Conservation (phyloP, 64 coral and sea anemone genomes). For the Dendrophyllia cribrosa region DNA sequence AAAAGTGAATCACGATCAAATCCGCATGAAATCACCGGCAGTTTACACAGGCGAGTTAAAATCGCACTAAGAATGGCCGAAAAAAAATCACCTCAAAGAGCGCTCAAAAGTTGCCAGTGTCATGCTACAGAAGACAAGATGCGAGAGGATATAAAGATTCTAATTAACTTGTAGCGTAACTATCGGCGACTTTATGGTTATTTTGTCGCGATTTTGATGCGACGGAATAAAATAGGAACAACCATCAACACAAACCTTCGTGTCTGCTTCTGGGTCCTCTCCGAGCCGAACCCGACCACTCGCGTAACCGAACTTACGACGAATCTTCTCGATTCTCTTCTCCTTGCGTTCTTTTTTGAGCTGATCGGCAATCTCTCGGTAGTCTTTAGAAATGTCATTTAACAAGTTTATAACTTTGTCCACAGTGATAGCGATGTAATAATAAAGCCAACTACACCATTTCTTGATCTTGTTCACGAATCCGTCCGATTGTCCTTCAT, state of each 20-base stretch:
- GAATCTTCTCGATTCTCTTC: slow-evolving; percentile 87
- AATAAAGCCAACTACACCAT: slow-evolving; percentile 89
- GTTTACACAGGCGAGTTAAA: no score
- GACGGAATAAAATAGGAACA: background rate
- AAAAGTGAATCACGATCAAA: no score
- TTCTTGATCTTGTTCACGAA: slow-evolving; percentile 66
- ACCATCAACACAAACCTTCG: background rate
- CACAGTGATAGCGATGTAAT: slow-evolving; percentile 85
- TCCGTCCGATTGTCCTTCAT: slow-evolving; percentile 22
- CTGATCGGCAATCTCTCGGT: slow-evolving; percentile 90
- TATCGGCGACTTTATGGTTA: no score
- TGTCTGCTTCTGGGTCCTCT: background rate
- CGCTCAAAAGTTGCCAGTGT: no score
- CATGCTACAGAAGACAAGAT: no score
- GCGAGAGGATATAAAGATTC: no score
- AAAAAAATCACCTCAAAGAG: no score
- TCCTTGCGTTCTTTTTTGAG: slow-evolving; percentile 92
- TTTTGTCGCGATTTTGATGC: no score
- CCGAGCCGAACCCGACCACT: slow-evolving; percentile 31
- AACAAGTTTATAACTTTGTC: slow-evolving; percentile 91
- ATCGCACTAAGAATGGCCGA: no score
- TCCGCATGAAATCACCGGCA: no score
- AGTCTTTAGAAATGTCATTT: slow-evolving; percentile 90
- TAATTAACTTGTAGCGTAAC: no score
- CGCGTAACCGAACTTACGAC: slow-evolving; percentile 55